Evolutionary conservation across 2,113 vertebrate species (phyloP).

Genomic region (Cisticola juncidis): DNA sequence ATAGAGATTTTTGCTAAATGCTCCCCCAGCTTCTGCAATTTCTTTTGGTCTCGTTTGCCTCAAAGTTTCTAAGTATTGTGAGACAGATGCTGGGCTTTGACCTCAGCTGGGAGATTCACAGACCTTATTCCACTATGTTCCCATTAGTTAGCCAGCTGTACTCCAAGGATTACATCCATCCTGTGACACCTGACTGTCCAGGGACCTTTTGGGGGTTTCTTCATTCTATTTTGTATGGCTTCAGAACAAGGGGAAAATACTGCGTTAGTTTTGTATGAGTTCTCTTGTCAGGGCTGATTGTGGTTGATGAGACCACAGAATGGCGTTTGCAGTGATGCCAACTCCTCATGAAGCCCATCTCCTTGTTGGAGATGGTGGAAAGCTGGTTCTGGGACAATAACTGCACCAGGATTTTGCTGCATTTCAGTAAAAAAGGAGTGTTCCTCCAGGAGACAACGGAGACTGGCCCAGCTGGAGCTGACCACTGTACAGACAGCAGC

Average conservation of each 20-base stretch:
- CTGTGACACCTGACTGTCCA: not conserved
- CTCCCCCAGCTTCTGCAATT: not conserved
- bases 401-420: not conserved
- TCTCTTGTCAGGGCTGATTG: not conserved
- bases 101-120: not conserved
- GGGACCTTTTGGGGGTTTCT: not conserved
- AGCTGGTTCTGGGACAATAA: not conserved
- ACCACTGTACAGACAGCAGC: not conserved
- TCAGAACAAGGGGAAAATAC: not conserved
- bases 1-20: not conserved
- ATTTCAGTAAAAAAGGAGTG: not conserved
- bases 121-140: not conserved
- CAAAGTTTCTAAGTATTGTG: not conserved
- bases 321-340: not conserved
- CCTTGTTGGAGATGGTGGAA: not conserved
- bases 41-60: not conserved
- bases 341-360: not conserved
- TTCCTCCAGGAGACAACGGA: rapidly evolving
- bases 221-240: not conserved
- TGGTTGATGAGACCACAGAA: not conserved
- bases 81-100: not conserved
- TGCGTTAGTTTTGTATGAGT: not conserved
- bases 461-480: not conserved
- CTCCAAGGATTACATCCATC: not conserved
- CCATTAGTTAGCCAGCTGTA: not conserved